Conservation (phyloP, 2,888 invertebrate species). For the Coecobrya sp. region DNA sequence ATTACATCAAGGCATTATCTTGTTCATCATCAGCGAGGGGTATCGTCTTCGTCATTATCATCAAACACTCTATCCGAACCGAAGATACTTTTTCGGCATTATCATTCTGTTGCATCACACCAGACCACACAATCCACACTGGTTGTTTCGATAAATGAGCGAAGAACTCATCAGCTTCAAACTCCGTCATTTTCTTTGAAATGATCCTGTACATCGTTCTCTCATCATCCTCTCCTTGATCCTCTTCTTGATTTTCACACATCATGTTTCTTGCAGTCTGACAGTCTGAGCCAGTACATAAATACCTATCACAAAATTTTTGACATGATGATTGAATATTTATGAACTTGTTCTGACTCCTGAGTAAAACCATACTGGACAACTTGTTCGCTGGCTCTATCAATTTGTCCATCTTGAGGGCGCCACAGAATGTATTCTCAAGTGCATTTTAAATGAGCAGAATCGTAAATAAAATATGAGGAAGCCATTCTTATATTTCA, state of each 20-base stretch:
- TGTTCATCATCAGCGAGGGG: neutral
- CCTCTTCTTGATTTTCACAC: neutral
- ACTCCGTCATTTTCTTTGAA: neutral
- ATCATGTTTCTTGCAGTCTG: neutral
- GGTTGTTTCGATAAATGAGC: slow-evolving; percentile 14
- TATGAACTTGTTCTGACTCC: slow-evolving; percentile 10
- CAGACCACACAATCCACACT: slow-evolving; percentile 12
- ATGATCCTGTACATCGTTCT: neutral
- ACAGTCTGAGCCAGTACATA: neutral
- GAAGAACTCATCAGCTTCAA: slow-evolving; percentile 24
- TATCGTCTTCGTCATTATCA: neutral
- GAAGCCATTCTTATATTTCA: too few species aligned
- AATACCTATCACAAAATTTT: slow-evolving; percentile 12
- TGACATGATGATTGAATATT: slow-evolving; percentile 44
- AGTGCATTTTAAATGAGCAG: too few species aligned
- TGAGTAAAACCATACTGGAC: too few species aligned
- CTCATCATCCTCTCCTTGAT: neutral
- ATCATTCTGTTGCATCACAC: slow-evolving; percentile 37
- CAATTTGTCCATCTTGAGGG: too few species aligned
- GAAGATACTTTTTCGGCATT: neutral
- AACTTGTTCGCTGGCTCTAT: too few species aligned
- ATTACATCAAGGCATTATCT: slow-evolving; percentile 50
- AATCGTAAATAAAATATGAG: too few species aligned
- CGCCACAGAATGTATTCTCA: too few species aligned
- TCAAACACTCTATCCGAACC: neutral